Base-by-base conservation (phyloP, 64 coral and sea anemone genomes). In the Pocillopora damicornis region DNA sequence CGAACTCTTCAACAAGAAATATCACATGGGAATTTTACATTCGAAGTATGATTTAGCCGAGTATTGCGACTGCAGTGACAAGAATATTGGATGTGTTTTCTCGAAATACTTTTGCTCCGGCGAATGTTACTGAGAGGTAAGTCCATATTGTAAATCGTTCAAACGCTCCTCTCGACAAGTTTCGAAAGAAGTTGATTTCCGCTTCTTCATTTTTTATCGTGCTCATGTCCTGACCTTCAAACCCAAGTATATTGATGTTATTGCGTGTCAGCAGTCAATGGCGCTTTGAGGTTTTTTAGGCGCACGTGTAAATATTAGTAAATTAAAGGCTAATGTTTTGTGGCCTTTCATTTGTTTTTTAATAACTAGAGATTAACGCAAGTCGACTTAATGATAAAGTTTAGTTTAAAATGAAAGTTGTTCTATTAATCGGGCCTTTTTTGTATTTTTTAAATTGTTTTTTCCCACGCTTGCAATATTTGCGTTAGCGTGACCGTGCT, bases 41-140 rank as follows among this genome's bases (percentile, higher is more conserved):
- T 57, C 81, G 22, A 85, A 57, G 20, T 57, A 15, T 25, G 15
- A 6, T 22, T 58, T 13, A 42, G 1, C 65, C 15, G 65, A 72
- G 57, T 85, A 85, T 73, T 72, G n/a, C 81, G 20, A 73, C 16
- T 15, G 58, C 81, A 73, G 38, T n/a, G 23, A 0, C 51, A 22
- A 22, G 37, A 72, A 85, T 85, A 85, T 85, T 85, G 81, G 22
- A 85, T 85, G 81, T 85, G 81, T 85, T 51, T 85, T 58, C 81
- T 85, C 72, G 81, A 85, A 85, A 85, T 85, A 73, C 65, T 85
- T 58, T 72, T 85, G 38, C 81, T 85, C 63, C 63, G 81, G 1
- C 81, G 81, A 25, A 57, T 85, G 10, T 15, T 26, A 34, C 36
- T 85, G 13, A 71, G 64, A 85, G 81, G 81, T 85, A 73, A 85